Evolutionary conservation across 2,113 vertebrate species (phyloP), one percentile per base, ranked within the genome.

Genomic region (Electrona antarctica): DNA sequence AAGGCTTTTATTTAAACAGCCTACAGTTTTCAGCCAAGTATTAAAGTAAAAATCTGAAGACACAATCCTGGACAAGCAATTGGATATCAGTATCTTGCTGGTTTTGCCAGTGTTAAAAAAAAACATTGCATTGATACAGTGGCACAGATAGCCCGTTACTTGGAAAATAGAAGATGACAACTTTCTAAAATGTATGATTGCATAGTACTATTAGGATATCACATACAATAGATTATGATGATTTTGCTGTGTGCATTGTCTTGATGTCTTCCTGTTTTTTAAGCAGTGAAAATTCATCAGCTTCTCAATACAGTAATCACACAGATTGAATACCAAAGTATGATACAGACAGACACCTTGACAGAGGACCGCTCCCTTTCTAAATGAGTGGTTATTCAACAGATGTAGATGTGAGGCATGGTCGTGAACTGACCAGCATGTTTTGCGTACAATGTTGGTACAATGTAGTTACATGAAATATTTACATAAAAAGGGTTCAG

Each of bases 311-410:
- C 80, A 88, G 82, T 85, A 84, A 87, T 55, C 73, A 81, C 81
- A 87, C 56, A 79, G 68, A 74, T 29, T 41, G 57, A 73, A 69
- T 69, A 75, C n/a, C 58, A 81, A 64, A 59, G 48, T 41, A 49
- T 78, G 71, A 74, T 55, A 54, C 50, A 67, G 58, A 55, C 66
- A 41, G 58, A 55, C 66, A 41, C 72, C 56, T 71, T 76, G 8
- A 21, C 62, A 61, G 61, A 80, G 54, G 70, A 56, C 41, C 11
- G 60, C 64, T 69, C 67, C 64, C 51, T 64, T 62, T 60, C 59
- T 75, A 29, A 77, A 84, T 57, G 59, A 90, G 88, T 89, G 88
- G 87, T 92, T 88, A 87, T 88, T 45, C 76, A 69, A 81, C 71
- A 70, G 21, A 21, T 66, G 72, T 11, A 41, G 64, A 78, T 62